phyloP scores from a whole-genome alignment of 2,888 invertebrate species.

The Drosophila sordidula region DNA sequence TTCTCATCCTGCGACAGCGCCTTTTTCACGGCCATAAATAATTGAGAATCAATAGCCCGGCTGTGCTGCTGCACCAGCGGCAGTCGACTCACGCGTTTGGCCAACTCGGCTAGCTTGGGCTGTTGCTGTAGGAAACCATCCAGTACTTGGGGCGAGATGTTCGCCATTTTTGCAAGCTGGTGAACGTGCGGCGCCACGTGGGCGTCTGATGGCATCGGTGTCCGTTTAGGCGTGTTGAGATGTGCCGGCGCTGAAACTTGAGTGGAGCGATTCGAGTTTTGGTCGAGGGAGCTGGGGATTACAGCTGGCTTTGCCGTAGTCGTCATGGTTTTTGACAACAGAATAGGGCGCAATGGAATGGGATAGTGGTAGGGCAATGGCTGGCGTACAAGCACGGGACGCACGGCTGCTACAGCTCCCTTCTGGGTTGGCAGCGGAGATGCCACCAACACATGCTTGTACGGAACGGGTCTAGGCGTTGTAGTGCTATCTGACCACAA shows the following conservation, averaged over 20 bases:
- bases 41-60: constrained; percentile 64
- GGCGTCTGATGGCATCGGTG: neutral
- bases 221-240: constrained; percentile 69
- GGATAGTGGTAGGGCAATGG: constrained; percentile 79
- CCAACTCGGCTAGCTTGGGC: constrained; percentile 76
- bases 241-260: constrained; percentile 41
- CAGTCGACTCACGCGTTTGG: constrained; percentile 69
- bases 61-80: constrained; percentile 68
- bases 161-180: constrained; percentile 63
- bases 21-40: constrained; percentile 69
- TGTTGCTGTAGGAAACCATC: constrained; percentile 69
- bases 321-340: neutral
- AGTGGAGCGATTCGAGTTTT: neutral
- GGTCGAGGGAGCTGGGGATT: neutral
- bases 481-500: constrained; percentile 52
- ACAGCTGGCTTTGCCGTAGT: neutral
- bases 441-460: constrained; percentile 43
- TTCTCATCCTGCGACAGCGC: constrained; percentile 74
- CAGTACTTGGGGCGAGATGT: constrained; percentile 62
- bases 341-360: constrained; percentile 66
- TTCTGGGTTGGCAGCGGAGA: constrained; percentile 1
- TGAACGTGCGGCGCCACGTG: constrained; percentile 64
- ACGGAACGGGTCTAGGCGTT: constrained; percentile 16
- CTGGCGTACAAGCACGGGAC: constrained; percentile 56
- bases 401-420: neutral